Conservation (phyloP, 2,113 vertebrate species). For the Bolborhynchus lineola region DNA sequence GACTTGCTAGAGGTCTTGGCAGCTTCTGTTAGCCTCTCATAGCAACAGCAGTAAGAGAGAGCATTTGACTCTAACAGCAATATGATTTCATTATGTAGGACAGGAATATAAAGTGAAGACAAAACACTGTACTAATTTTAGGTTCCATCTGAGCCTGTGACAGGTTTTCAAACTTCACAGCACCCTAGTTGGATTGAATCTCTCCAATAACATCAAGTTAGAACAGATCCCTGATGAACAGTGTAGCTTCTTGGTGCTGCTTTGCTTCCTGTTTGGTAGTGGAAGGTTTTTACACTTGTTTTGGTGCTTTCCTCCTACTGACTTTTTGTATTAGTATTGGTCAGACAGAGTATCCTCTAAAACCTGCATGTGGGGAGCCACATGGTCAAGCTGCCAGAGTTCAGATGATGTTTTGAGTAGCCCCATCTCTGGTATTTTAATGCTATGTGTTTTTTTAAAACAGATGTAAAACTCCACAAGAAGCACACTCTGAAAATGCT, state of each 20-base stretch:
- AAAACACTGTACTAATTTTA: conserved; percentile 36
- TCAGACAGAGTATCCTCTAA: background rate
- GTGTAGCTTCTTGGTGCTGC: background rate
- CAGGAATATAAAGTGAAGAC: background rate
- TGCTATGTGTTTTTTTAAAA: background rate
- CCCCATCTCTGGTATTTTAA: background rate
- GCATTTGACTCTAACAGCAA: conserved; percentile 16
- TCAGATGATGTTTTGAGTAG: background rate
- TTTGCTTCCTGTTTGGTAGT: background rate
- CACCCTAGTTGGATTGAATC: background rate
- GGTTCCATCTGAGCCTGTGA: background rate
- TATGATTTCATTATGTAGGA: conserved; percentile 28
- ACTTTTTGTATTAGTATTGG: background rate
- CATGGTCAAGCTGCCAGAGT: background rate
- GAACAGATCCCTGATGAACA: rapidly evolving
- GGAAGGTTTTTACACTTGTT: background rate
- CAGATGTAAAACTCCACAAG: background rate
- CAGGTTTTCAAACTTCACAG: background rate
- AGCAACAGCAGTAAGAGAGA: background rate
- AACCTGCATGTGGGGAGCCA: background rate
- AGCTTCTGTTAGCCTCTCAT: background rate
- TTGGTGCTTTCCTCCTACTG: background rate
- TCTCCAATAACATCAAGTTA: background rate
- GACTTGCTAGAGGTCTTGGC: background rate
- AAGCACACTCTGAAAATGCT: background rate